These are phyloP conservation scores for Neosilurus mollespiculum DNA, from an alignment of 2,797 vertebrate genomes.

Conservation along the genomic window DNA sequence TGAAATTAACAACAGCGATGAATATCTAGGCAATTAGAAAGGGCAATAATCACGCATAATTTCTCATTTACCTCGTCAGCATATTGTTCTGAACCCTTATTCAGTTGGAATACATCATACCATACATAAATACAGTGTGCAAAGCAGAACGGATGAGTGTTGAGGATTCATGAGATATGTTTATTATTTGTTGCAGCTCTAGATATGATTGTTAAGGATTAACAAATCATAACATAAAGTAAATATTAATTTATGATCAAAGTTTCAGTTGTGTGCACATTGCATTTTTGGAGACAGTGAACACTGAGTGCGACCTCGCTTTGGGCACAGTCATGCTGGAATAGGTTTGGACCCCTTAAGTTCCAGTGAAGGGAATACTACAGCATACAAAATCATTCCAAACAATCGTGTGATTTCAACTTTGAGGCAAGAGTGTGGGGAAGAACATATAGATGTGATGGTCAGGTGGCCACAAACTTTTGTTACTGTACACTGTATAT, in stretches of 20 bases:
- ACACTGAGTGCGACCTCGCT: too few relatives aligned
- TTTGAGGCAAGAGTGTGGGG: not conserved
- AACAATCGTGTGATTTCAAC: too few relatives aligned
- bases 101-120: not conserved
- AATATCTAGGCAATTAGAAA: conserved; percentile 37
- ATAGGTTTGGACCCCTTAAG: too few relatives aligned
- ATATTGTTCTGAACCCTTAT: conserved; percentile 12
- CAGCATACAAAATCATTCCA: not conserved
- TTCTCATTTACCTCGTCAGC: conserved; percentile 21
- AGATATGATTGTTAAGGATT: not conserved
- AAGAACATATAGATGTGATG: not conserved
- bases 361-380: not conserved
- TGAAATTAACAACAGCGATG: conserved; percentile 37
- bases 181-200: not conserved
- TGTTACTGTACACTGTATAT: too few relatives aligned
- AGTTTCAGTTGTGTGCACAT: not conserved
- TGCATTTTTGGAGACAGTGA: not conserved
- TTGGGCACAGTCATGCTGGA: not conserved
- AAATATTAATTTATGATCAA: not conserved
- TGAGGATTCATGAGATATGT: not conserved
- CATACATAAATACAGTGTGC: not conserved
- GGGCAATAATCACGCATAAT: conserved; percentile 32
- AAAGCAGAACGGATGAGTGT: not conserved
- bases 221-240: not conserved
- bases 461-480: not conserved